These are phyloP conservation scores for Philopotamus ludificatus DNA, from an alignment of 1,140 invertebrate species.

Conservation along the genomic window DNA sequence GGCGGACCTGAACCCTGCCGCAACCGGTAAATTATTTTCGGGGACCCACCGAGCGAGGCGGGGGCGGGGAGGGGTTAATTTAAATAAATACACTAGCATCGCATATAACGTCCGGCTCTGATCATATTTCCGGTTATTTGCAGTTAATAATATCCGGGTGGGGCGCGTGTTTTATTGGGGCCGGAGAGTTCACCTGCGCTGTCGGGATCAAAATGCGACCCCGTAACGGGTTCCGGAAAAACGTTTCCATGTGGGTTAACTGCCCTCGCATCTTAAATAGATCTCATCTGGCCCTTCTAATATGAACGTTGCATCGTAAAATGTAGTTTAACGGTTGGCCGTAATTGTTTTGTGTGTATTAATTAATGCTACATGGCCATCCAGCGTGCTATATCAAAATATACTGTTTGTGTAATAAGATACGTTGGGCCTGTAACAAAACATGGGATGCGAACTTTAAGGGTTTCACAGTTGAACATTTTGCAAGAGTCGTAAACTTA, in stretches of 20 bases:
- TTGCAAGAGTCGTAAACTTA: too few relatives aligned
- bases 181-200: slow-evolving; percentile 10
- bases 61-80: slow-evolving; percentile 4
- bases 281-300: background rate
- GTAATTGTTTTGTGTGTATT: background rate
- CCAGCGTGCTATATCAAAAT: too few relatives aligned
- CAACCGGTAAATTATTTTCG: too few relatives aligned
- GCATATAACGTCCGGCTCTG: background rate
- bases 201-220: background rate
- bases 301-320: background rate
- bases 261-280: slow-evolving; percentile 1
- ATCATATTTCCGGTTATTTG: slow-evolving; percentile 12
- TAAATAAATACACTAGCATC: slow-evolving; percentile 13
- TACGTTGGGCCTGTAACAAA: too few relatives aligned
- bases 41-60: too few relatives aligned
- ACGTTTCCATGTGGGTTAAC: background rate
- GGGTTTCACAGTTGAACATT: too few relatives aligned
- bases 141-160: slow-evolving; percentile 1
- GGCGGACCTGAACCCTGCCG: slow-evolving; percentile 1
- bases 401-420: too few relatives aligned
- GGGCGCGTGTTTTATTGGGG: slow-evolving; percentile 20
- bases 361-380: too few relatives aligned
- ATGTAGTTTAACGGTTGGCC: too few relatives aligned
- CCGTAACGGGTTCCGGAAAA: background rate
- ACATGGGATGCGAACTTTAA: too few relatives aligned